phyloP scores from a whole-genome alignment of 2,797 vertebrate species.

The Poeciliopsis infans region DNA sequence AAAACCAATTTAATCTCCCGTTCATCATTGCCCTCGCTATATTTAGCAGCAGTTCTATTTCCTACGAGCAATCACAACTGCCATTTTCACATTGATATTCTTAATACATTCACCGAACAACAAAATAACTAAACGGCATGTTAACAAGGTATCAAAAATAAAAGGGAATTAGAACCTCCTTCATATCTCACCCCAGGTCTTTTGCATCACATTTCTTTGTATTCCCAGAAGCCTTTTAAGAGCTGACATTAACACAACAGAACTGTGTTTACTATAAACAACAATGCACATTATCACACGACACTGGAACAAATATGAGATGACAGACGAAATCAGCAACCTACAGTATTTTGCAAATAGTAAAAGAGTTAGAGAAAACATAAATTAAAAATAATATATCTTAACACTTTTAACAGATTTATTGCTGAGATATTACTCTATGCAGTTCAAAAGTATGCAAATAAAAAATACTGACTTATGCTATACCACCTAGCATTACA shows the following conservation, averaged over 20 bases:
- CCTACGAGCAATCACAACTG: not conserved
- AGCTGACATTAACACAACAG: constrained; percentile 9
- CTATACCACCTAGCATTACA: not conserved
- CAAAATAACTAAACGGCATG: not conserved
- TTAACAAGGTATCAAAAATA: not conserved
- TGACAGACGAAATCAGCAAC: not conserved
- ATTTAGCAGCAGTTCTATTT: constrained; percentile 9
- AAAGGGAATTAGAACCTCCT: not conserved
- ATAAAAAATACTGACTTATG: not conserved
- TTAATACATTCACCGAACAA: not conserved
- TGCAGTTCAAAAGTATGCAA: not conserved
- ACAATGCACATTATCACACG: not conserved
- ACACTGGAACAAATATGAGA: not conserved
- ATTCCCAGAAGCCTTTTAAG: not conserved
- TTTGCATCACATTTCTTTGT: not conserved
- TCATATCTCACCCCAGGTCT: not conserved
- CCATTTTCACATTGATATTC: not conserved
- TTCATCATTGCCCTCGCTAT: constrained; percentile 15
- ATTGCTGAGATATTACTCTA: not conserved
- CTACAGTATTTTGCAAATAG: not conserved
- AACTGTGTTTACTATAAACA: constrained; percentile 25
- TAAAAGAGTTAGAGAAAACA: not conserved
- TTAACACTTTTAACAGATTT: not conserved
- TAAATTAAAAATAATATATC: not conserved
- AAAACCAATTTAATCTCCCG: not conserved